Conservation (phyloP, 92 coral and sea anemone species). For the Palythoa caribaeorum region DNA sequence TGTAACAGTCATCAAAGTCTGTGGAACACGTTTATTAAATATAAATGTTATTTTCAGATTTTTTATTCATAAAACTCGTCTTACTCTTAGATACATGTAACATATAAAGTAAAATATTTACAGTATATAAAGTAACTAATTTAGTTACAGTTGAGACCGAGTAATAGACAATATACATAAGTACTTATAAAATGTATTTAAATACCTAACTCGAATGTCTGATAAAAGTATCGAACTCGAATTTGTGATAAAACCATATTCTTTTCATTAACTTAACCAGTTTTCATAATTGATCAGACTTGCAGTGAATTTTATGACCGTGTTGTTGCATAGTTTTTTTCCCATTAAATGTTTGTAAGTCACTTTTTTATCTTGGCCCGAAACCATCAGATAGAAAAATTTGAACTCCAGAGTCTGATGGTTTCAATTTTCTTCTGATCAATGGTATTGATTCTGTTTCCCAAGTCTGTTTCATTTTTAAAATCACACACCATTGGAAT, state of each 20-base stretch:
- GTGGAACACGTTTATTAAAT: too few species aligned
- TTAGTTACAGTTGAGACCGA: too few species aligned
- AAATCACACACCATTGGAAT: conserved; percentile 1
- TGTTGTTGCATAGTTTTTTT: conserved; percentile 17
- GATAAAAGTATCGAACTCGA: not conserved
- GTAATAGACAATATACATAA: not conserved
- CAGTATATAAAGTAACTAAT: too few species aligned
- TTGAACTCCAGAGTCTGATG: conserved; percentile 3
- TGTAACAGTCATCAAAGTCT: too few species aligned
- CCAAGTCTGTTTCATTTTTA: conserved; percentile 8
- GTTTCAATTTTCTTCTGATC: conserved; percentile 16
- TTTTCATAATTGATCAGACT: not conserved
- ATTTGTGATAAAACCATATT: not conserved
- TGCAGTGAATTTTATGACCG: conserved; percentile 4
- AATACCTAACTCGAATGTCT: not conserved
- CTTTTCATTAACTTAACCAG: conserved; percentile 1
- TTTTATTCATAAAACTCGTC: too few species aligned
- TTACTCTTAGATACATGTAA: too few species aligned
- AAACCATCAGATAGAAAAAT: conserved; percentile 2
- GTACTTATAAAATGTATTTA: not conserved
- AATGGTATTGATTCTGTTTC: not conserved
- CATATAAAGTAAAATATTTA: too few species aligned
- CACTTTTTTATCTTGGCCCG: conserved; percentile 15
- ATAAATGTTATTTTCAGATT: too few species aligned
- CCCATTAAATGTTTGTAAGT: conserved; percentile 1